Percentiles rank a stretch among this genome's conserved stretches.
Conservation (phyloP, 2,113 vertebrate genomes). For the Triplophysa rosa region DNA sequence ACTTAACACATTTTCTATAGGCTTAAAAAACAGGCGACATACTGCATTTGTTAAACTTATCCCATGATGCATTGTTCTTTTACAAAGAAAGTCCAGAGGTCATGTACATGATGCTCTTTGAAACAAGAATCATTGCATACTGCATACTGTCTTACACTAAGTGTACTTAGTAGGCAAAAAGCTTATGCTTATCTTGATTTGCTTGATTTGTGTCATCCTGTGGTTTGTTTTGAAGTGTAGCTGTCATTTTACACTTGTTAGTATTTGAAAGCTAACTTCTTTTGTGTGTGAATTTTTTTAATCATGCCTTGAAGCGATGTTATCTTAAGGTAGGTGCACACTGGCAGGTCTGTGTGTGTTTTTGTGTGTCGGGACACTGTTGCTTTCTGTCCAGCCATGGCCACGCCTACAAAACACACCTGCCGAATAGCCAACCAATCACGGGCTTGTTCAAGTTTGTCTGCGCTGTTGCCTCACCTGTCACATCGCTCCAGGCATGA, state of each 20-base stretch:
- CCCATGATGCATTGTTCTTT: not conserved
- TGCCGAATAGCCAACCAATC: constrained; percentile 17
- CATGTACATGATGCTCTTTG: too few species aligned
- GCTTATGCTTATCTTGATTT: too few species aligned
- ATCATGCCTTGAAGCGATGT: constrained; percentile 51
- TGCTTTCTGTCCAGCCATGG: constrained; percentile 40
- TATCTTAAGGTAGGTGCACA: constrained; percentile 56
- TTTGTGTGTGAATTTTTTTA: constrained; percentile 37
- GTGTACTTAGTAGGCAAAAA: too few species aligned
- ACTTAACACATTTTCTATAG: not conserved
- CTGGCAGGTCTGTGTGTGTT: constrained; percentile 39
- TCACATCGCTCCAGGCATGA: constrained; percentile 36
- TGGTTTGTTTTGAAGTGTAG: too few species aligned
- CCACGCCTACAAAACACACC: constrained; percentile 37
- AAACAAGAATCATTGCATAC: too few species aligned
- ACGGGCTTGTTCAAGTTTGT: constrained; percentile 36
- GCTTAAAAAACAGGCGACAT: not conserved
- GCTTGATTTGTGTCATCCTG: not conserved
- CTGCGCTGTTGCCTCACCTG: constrained; percentile 29
- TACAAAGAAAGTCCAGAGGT: too few species aligned
- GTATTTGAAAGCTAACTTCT: constrained; percentile 5
- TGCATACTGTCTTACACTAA: too few species aligned
- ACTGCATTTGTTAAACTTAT: not conserved
- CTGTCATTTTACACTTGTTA: not conserved
- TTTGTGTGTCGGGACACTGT: constrained; percentile 29